phyloP scores from a whole-genome alignment of 1,140 invertebrate genomes.

The Brachionus plicatilis region DNA sequence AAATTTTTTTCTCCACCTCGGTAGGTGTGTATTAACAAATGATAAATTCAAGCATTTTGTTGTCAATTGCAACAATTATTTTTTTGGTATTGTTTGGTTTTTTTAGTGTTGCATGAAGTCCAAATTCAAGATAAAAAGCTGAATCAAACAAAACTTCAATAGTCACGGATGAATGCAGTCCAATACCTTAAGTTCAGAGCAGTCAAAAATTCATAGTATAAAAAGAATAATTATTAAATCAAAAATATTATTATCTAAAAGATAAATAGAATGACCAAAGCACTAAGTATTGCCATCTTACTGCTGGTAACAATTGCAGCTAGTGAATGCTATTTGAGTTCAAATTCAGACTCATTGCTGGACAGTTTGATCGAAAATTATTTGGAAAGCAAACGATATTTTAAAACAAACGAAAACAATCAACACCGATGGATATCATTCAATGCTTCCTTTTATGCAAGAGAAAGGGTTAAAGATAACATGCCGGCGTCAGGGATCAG shows the following conservation, averaged over 20 bases:
- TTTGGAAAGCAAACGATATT: neutral
- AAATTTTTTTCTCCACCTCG: too few relatives aligned
- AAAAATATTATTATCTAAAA: neutral
- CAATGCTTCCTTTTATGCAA: neutral
- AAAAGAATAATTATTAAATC: too few relatives aligned
- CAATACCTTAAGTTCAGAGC: neutral
- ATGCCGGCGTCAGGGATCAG: slow-evolving; percentile 1
- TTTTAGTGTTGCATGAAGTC: neutral
- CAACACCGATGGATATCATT: neutral
- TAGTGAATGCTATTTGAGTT: neutral
- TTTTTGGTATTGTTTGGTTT: neutral
- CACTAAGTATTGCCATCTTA: neutral
- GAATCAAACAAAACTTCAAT: neutral
- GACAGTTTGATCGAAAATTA: neutral
- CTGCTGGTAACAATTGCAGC: neutral
- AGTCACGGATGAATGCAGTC: neutral
- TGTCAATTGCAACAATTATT: neutral
- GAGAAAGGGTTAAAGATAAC: neutral
- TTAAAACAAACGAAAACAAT: neutral
- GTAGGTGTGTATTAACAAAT: neutral
- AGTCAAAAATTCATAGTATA: too few relatives aligned
- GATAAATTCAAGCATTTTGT: neutral
- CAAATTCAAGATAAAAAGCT: neutral
- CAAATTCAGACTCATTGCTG: neutral
- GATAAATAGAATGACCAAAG: neutral